Base-by-base conservation (phyloP, 2,113 vertebrate genomes). In the Ia io region DNA sequence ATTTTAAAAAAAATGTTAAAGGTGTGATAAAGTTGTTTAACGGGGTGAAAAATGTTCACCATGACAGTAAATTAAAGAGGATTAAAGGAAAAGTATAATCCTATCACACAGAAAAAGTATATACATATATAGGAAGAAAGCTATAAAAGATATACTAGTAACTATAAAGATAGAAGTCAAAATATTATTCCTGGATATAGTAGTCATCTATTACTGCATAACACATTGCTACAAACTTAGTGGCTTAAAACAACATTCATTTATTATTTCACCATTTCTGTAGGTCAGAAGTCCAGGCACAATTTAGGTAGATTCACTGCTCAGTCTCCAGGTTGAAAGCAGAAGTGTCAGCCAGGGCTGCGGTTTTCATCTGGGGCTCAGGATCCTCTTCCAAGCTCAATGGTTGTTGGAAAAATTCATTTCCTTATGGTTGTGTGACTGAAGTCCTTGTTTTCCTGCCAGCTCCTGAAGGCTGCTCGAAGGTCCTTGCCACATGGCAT, bases 381-480 rank as follows among this genome's bases (percentile, higher is more conserved):
- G 9, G 20, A 35, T 84, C 28, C 42, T 84, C 69, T 51, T 65
- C 42, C 69, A 84, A 51, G 25, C 69, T 91, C 6, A 40, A 56
- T 51, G 20, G n/a, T 63, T 84, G n/a, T 65, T 84, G 89, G 79
- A 78, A 74, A 56, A 91, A 83, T 91, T 84, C 53, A 53, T 16
- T 73, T 73, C 40, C 65, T 61, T 73, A 20, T 73, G 78, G 40
- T 49, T 30, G 25, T 83, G 32, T 91, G 42, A 63, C 67, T 91
- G 90, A 91, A 84, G 70, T 65, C 79, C 69, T 91, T 91, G 79
- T 84, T 84, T 91, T 74, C 56, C 42, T n/a, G 90, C 90, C 90
- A 84, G 32, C 56, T 32, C 56, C 69, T 63, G 13, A 74, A 84
- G n/a, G 25, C 42, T 63, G 23, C 42, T 18, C 8, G 1, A 9